These are phyloP conservation scores for Melipona quadrifasciata DNA, from an alignment of 1,140 invertebrate species.

Conservation along the genomic window DNA sequence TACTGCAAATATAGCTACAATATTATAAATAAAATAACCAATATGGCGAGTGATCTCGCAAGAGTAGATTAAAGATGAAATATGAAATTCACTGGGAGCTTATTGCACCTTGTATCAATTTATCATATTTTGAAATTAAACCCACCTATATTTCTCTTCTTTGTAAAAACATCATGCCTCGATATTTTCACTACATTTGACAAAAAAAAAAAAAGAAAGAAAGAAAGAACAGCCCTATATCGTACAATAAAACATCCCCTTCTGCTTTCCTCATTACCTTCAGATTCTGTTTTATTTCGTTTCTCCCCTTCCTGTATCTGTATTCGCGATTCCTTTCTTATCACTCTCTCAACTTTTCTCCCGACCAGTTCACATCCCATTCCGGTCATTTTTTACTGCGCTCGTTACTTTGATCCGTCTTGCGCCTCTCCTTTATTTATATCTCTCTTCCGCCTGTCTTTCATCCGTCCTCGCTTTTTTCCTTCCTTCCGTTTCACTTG, in stretches of 20 bases:
- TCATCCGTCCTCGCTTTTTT: constrained; percentile 3
- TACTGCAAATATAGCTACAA: too few species aligned
- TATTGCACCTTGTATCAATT: neutral
- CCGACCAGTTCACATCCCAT: neutral
- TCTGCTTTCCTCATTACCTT: neutral
- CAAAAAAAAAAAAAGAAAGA: too few species aligned
- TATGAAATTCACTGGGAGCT: neutral
- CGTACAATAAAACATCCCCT: too few species aligned
- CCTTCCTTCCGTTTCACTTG: constrained; percentile 12
- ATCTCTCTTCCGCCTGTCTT: neutral
- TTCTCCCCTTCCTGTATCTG: neutral
- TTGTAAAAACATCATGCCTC: neutral
- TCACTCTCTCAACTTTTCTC: neutral
- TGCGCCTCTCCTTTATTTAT: constrained; percentile 16
- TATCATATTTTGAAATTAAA: neutral
- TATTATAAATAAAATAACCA: too few species aligned
- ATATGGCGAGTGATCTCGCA: too few species aligned
- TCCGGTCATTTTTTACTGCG: neutral
- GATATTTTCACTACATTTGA: too few species aligned
- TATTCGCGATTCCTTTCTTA: neutral
- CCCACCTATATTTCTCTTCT: neutral
- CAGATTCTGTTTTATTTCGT: neutral
- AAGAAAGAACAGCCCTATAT: too few species aligned
- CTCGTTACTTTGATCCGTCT: constrained; percentile 13
- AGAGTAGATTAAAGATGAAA: neutral